These are phyloP conservation scores for Coryphaenoides rupestris DNA, from an alignment of 2,113 vertebrate genomes.

Conservation along the genomic window DNA sequence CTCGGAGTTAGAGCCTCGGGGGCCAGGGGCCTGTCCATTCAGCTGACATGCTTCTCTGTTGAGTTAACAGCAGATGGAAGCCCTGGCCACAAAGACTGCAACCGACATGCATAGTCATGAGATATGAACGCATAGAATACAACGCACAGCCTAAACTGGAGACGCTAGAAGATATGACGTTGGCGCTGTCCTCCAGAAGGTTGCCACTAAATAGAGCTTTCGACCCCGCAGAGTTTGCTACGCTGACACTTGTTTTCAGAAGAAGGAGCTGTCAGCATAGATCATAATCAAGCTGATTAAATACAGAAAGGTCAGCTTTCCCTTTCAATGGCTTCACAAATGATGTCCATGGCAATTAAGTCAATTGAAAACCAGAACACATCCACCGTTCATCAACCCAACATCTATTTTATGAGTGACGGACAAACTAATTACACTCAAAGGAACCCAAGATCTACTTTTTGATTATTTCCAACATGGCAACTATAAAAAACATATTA, in stretches of 20 bases:
- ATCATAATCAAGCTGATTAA: not conserved
- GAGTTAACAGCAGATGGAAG: constrained; percentile 16
- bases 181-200: not conserved
- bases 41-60: constrained; percentile 50
- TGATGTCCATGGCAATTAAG: not conserved
- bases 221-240: not conserved
- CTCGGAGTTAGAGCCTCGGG: constrained; percentile 14
- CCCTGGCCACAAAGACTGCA: constrained; percentile 22
- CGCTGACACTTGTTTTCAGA: too few relatives aligned
- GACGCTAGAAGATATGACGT: constrained; percentile 7
- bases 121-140: not conserved
- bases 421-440: constrained; percentile 39
- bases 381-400: not conserved
- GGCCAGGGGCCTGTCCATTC: constrained; percentile 38
- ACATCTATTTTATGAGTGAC: too few relatives aligned
- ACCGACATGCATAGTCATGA: constrained; percentile 18
- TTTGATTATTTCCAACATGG: constrained; percentile 20
- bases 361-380: constrained; percentile 30
- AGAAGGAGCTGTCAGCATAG: not conserved
- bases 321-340: constrained; percentile 16
- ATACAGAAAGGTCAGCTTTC: constrained; percentile 21
- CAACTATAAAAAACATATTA: constrained; percentile 38
- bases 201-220: not conserved
- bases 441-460: constrained; percentile 25
- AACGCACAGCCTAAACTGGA: not conserved